phyloP scores from a whole-genome alignment of 2,797 vertebrate genomes.

The Hippocampus kuda region DNA sequence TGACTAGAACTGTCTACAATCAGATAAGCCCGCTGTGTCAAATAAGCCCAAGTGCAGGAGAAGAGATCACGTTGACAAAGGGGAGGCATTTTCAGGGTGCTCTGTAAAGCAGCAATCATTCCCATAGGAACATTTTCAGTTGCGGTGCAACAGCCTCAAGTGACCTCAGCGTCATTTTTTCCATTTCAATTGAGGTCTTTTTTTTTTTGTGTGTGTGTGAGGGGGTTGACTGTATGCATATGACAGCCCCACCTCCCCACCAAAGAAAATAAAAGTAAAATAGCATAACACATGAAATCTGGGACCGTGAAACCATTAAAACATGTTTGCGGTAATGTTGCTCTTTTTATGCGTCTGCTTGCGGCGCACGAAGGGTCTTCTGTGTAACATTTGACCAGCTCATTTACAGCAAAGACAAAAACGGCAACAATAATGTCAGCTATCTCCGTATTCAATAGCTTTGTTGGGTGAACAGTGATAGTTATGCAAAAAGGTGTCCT shows the following conservation, averaged over 20 bases:
- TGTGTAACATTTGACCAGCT: background rate
- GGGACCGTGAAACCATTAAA: background rate
- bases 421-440: background rate
- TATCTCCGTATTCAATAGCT: background rate
- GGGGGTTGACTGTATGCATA: too few species aligned
- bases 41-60: conserved; percentile 21
- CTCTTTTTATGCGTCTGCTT: background rate
- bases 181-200: background rate
- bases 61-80: conserved; percentile 18
- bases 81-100: conserved; percentile 10
- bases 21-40: conserved; percentile 47
- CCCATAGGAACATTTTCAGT: background rate
- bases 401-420: background rate
- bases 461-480: background rate
- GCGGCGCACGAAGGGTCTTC: background rate
- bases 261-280: background rate
- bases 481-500: too few species aligned
- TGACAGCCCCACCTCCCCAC: background rate
- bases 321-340: background rate
- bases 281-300: too few species aligned
- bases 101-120: background rate
- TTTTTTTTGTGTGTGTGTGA: background rate
- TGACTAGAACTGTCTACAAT: conserved; percentile 37
- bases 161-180: background rate
- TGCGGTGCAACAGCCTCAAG: background rate